Evolutionary conservation across 2,888 invertebrate species (phyloP).

Genomic region (Sminthurides aquaticus): DNA sequence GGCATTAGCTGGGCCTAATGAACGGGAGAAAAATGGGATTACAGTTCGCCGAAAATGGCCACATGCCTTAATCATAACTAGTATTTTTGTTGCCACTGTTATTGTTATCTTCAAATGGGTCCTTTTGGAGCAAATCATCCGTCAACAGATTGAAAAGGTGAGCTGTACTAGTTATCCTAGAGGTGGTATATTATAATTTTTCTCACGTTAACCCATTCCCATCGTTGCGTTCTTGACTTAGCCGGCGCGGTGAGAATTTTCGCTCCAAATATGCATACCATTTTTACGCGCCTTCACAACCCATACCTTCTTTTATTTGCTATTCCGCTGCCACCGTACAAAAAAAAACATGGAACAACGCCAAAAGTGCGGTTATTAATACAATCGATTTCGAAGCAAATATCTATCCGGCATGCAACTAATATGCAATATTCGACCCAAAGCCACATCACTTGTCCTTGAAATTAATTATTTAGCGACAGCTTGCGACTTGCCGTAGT

Average conservation of each 20-base stretch:
- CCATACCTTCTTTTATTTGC: background rate
- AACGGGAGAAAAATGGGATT: background rate
- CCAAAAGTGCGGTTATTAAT: no score
- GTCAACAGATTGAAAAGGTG: constrained; percentile 36
- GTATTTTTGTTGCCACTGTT: constrained; percentile 27
- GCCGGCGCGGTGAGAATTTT: background rate
- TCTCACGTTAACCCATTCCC: background rate
- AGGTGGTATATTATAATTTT: no score
- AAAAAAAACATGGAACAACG: no score
- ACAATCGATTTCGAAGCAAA: no score
- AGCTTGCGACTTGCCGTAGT: no score
- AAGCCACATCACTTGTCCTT: no score
- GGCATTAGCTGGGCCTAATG: background rate
- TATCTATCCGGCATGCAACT: no score
- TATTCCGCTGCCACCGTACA: background rate
- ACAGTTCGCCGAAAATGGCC: constrained; percentile 24
- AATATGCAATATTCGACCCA: no score
- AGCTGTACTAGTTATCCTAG: background rate
- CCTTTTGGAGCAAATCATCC: constrained; percentile 35
- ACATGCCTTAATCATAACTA: constrained; percentile 27
- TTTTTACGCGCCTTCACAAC: no score
- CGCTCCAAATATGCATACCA: background rate
- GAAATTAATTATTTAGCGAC: no score
- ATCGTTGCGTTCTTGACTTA: background rate
- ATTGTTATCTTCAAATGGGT: constrained; percentile 39